A percentile compares a stretch with the other conserved stretches of the same genome.
phyloP scores from a whole-genome alignment of 1,140 invertebrate species.

The Archivesica marissinica region DNA sequence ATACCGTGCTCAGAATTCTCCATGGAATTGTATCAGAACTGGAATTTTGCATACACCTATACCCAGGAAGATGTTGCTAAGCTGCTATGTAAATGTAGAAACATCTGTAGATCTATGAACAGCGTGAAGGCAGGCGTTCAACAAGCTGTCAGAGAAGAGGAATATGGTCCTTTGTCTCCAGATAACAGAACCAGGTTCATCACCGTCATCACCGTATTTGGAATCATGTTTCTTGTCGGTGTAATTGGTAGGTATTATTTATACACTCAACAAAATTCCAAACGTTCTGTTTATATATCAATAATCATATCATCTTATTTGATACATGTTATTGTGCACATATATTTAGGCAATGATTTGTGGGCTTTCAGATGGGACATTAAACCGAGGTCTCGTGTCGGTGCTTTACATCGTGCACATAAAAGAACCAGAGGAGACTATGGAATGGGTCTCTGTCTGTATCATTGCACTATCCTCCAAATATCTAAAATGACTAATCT shows the following conservation, averaged over 20 bases:
- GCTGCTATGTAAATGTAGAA: constrained; percentile 28
- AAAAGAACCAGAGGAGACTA: background rate
- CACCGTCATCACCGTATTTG: background rate
- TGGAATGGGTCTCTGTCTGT: too few species aligned
- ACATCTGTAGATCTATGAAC: background rate
- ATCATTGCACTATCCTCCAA: too few species aligned
- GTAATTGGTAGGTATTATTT: background rate
- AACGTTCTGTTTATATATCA: background rate
- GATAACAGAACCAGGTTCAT: background rate
- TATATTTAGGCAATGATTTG: background rate
- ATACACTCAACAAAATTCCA: background rate
- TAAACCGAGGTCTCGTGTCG: background rate
- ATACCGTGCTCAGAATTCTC: too few species aligned
- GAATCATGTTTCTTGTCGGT: constrained; percentile 10
- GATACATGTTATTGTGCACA: background rate
- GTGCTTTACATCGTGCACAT: background rate
- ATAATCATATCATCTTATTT: background rate
- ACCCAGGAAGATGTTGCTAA: constrained; percentile 5
- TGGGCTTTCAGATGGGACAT: background rate
- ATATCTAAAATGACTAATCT: too few species aligned
- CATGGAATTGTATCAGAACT: background rate
- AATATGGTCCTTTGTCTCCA: background rate
- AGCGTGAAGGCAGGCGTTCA: background rate
- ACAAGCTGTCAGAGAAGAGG: background rate
- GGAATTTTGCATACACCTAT: constrained; percentile 37